phyloP scores from a whole-genome alignment of 2,888 invertebrate genomes.

The Zhengitettix transpicula region DNA sequence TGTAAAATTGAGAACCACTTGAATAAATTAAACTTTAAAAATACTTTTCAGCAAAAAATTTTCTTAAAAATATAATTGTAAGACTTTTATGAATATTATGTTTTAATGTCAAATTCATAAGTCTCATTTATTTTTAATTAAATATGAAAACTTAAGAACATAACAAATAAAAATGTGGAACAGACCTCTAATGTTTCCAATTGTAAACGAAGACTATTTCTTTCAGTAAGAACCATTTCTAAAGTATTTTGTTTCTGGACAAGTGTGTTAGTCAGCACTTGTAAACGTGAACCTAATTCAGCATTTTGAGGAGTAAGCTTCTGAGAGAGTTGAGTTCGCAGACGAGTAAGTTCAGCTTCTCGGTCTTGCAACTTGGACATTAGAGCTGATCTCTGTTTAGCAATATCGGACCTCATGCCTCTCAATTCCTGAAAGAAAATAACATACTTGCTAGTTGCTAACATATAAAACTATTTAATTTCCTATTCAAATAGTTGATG shows the following conservation, averaged over 20 bases:
- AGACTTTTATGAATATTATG: too few relatives aligned
- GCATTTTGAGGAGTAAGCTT: conserved; percentile 20
- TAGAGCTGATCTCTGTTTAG: conserved; percentile 30
- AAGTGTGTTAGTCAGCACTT: conserved; percentile 59
- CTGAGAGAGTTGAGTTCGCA: conserved; percentile 33
- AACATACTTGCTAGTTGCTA: too few relatives aligned
- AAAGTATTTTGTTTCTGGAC: conserved; percentile 72
- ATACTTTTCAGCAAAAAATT: too few relatives aligned
- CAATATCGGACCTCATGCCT: conserved; percentile 35
- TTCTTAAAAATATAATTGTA: too few relatives aligned
- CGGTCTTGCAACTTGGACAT: conserved; percentile 33
- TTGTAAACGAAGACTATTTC: conserved; percentile 69
- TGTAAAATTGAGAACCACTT: too few relatives aligned
- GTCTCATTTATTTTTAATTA: too few relatives aligned
- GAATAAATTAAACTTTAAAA: too few relatives aligned
- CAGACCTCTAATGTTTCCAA: conserved; percentile 61
- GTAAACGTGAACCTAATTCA: conserved; percentile 33
- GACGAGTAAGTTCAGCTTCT: conserved; percentile 37
- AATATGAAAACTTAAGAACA: too few relatives aligned
- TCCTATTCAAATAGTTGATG: too few relatives aligned
- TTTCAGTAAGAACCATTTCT: conserved; percentile 68
- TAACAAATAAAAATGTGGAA: not conserved
- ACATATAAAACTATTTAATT: too few relatives aligned
- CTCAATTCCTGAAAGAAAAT: conserved; percentile 29
- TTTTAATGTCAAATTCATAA: too few relatives aligned